Conservation (phyloP, 2,888 invertebrate species). For the Phyllotreta striolata region DNA sequence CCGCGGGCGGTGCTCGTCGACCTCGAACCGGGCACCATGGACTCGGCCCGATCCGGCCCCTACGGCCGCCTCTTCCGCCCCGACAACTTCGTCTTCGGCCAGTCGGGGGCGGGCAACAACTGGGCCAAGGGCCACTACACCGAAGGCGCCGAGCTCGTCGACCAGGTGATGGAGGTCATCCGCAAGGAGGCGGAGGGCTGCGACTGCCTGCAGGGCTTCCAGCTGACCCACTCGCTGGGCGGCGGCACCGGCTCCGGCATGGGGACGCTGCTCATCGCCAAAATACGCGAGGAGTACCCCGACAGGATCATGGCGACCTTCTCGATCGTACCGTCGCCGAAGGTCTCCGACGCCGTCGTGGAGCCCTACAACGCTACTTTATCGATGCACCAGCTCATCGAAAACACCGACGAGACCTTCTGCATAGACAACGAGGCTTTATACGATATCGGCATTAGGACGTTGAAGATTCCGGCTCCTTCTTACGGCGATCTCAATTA, state of each 20-base stretch:
- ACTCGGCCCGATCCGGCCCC: constrained; percentile 84
- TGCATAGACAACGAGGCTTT: constrained; percentile 85
- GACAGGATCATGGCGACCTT: constrained; percentile 90
- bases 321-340: constrained; percentile 81
- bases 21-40: constrained; percentile 87
- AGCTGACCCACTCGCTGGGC: constrained; percentile 83
- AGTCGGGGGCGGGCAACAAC: constrained; percentile 81
- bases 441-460: constrained; percentile 88
- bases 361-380: constrained; percentile 89
- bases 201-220: constrained; percentile 89
- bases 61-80: constrained; percentile 91
- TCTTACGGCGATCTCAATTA: constrained; percentile 92
- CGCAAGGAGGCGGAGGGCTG: constrained; percentile 90
- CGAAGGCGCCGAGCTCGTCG: constrained; percentile 86
- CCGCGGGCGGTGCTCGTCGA: constrained; percentile 78
- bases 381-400: constrained; percentile 85
- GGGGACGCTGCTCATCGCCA: constrained; percentile 86
- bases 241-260: constrained; percentile 83
- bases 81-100: constrained; percentile 86
- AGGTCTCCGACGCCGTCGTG: constrained; percentile 79
- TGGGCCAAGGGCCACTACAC: constrained; percentile 94
- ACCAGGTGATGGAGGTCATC: constrained; percentile 84
- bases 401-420: constrained; percentile 89
- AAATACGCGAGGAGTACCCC: constrained; percentile 91
- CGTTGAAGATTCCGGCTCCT: constrained; percentile 77